Base-by-base conservation (phyloP, 2,113 vertebrate genomes). In the Dipodomys ordii region DNA sequence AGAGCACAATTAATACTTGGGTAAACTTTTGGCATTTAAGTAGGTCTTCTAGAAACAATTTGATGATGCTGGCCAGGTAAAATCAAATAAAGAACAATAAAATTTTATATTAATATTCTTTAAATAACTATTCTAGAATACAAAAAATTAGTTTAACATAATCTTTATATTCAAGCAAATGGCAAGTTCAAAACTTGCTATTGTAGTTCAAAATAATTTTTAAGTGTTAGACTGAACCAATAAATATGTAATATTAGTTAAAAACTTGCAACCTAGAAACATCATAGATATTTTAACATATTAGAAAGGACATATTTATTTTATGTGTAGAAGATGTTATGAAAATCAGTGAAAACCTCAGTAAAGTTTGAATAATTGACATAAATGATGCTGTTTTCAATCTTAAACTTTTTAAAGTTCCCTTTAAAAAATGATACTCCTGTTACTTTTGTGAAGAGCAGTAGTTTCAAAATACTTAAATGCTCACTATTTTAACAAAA, bases 391-490 rank as follows among this genome's bases (percentile, higher is more conserved):
- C 53, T 57, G 53, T 18, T 76, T 95, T 44, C 32, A n/a, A 82
- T 71, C 77, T 73, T 80, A 67, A 79, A 8, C 3, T 44, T 72
- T 68, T 23, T 39, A 82, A 79, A 65, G 76, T 79, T 77, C 23
- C 46, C 44, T n/a, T 67, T 57, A 28, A 13, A 57, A 18, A 20
- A 39, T 18, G 53, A 13, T 57, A 57, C 53, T 65, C 25, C 44
- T 65, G 27, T 65, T 71, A n/a, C n/a, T 72, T 69, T 83, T 72
- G 32, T 67, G 65, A 84, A 57, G 15, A 57, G 15, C 67, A 67
- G 20, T 73, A 46, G 2, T 62, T 92, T 68, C 18, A 57, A 88
- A 84, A 60, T 84, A 57, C 73, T 89, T 92, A 68, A 88, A 62
- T 7, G 25, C 5, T 13, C 16, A 79, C 35, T 69, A 74, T 73